These are phyloP conservation scores for Rhynchophorus ferrugineus DNA, from an alignment of 1,140 invertebrate genomes.

Conservation along the genomic window DNA sequence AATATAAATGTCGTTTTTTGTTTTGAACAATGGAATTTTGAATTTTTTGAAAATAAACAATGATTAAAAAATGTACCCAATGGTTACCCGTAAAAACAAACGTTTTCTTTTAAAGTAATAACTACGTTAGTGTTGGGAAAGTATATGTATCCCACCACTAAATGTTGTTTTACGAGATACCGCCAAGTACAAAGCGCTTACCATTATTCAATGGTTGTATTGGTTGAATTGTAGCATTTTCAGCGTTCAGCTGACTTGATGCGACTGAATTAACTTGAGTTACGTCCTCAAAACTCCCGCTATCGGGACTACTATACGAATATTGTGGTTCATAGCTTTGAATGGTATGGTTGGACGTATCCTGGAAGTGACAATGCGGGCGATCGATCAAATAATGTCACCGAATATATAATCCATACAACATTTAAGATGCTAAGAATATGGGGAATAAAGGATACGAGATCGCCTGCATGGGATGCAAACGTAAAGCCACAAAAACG, in stretches of 20 bases:
- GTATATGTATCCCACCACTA: neutral
- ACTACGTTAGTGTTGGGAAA: neutral
- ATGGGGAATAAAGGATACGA: neutral
- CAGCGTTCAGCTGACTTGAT: conserved; percentile 27
- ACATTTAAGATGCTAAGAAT: neutral
- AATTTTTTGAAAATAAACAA: neutral
- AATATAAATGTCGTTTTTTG: too few relatives aligned
- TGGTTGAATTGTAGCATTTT: conserved; percentile 20
- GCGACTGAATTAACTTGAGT: conserved; percentile 28
- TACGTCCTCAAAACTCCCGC: conserved; percentile 34
- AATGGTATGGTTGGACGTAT: conserved; percentile 41
- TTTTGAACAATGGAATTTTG: neutral
- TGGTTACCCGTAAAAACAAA: conserved; percentile 1
- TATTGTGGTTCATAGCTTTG: conserved; percentile 34
- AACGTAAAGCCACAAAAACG: conserved; percentile 1
- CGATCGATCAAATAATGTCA: conserved; percentile 29
- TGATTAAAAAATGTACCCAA: conserved; percentile 2
- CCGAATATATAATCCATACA: neutral
- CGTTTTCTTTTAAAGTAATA: neutral
- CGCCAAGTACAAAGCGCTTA: conserved; percentile 30
- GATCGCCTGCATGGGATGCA: neutral
- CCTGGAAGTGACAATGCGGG: conserved; percentile 34
- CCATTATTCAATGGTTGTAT: conserved; percentile 30
- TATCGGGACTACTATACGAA: conserved; percentile 32
- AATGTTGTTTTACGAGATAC: neutral